A percentile compares a stretch with the other conserved stretches of the same genome.
Evolutionary conservation across 2,797 vertebrate species (phyloP).

Genomic region (Paguma larvata): DNA sequence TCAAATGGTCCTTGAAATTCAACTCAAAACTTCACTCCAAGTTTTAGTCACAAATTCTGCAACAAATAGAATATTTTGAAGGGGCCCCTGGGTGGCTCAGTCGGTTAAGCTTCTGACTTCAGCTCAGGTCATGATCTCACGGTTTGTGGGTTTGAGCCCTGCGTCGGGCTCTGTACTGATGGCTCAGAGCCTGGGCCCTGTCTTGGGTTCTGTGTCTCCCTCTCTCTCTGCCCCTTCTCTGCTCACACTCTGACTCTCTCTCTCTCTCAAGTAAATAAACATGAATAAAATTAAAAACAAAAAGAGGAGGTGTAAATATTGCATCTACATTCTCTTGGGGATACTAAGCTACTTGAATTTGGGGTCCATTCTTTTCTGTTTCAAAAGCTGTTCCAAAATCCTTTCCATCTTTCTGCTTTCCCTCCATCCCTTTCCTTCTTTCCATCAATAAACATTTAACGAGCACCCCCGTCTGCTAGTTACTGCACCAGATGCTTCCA

Average conservation of each 20-base stretch:
- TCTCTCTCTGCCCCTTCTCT: too few species aligned
- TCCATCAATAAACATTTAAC: not conserved
- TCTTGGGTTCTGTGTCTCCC: too few species aligned
- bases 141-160: too few species aligned
- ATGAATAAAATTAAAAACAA: too few species aligned
- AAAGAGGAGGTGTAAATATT: not conserved
- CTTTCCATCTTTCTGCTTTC: not conserved
- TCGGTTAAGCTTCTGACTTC: too few species aligned
- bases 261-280: too few species aligned
- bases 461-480: not conserved
- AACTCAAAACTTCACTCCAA: constrained; percentile 58
- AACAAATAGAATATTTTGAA: constrained; percentile 25
- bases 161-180: too few species aligned
- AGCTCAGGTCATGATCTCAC: too few species aligned
- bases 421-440: not conserved
- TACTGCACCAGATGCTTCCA: not conserved
- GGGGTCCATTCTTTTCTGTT: not conserved
- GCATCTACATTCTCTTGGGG: not conserved
- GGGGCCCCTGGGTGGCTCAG: too few species aligned
- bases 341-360: not conserved
- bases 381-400: not conserved
- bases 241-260: too few species aligned
- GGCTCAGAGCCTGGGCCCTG: too few species aligned
- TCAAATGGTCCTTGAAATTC: constrained; percentile 31
- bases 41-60: constrained; percentile 15